Conservation (phyloP, 2,888 invertebrate species). For the Embidobia sp. region DNA sequence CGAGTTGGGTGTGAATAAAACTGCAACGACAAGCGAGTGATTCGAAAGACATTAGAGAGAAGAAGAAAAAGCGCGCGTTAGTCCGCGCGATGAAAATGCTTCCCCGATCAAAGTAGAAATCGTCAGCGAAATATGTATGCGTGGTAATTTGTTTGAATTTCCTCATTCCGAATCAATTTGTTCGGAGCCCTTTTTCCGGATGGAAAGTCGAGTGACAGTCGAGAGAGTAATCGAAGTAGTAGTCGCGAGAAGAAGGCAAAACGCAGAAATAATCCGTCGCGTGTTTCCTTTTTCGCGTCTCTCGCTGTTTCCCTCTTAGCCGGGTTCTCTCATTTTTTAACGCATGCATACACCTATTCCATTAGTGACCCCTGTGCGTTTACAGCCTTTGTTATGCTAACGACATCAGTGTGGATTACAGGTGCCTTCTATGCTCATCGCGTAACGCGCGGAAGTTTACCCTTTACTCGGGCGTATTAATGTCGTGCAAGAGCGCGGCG, state of each 20-base stretch:
- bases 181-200: constrained; percentile 46
- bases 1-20: no score
- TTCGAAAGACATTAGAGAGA: no score
- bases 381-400: constrained; percentile 79
- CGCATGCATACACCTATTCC: constrained; percentile 57
- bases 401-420: constrained; percentile 67
- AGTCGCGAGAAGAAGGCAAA: constrained; percentile 34
- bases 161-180: constrained; percentile 47
- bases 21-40: not conserved
- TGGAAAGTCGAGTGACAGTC: constrained; percentile 44
- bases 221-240: no score
- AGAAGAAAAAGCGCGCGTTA: no score
- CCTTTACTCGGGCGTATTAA: constrained; percentile 65
- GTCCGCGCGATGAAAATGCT: no score
- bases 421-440: constrained; percentile 69
- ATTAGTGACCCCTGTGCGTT: constrained; percentile 62
- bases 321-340: constrained; percentile 33
- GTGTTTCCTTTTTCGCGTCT: constrained; percentile 4
- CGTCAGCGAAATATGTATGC: constrained; percentile 10
- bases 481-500: constrained; percentile 61
- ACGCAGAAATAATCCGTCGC: constrained; percentile 33
- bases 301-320: not conserved
- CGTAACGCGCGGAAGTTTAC: constrained; percentile 56
- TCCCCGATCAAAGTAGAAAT: constrained; percentile 19
- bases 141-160: constrained; percentile 46